These are phyloP conservation scores for Trichonephila clavipes DNA, from an alignment of 1,140 invertebrate genomes.

Conservation along the genomic window DNA sequence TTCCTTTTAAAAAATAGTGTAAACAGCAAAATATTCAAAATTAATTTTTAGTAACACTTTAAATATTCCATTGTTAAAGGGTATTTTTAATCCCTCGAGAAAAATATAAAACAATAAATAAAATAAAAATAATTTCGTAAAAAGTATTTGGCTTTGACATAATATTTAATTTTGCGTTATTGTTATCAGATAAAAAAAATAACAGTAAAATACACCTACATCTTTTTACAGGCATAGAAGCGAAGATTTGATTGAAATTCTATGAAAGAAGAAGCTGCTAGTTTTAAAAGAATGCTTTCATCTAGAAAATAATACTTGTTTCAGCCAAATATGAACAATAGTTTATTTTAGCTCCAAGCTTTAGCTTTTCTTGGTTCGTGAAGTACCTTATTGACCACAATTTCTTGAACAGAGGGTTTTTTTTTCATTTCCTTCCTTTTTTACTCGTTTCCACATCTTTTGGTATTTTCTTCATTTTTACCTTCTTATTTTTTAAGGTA, in stretches of 20 bases:
- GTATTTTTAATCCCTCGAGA: no score
- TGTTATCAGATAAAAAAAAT: neutral
- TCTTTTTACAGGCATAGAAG: neutral
- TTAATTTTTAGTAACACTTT: no score
- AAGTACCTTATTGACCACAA: conserved; percentile 15
- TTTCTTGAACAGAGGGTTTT: neutral
- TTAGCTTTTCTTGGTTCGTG: neutral
- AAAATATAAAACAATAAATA: no score
- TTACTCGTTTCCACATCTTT: neutral
- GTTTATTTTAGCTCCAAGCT: conserved; percentile 25
- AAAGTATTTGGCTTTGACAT: neutral
- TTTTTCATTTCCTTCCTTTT: neutral
- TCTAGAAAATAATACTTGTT: neutral
- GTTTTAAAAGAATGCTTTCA: neutral
- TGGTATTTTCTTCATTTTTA: neutral
- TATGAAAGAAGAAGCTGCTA: neutral
- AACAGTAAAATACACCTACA: no score
- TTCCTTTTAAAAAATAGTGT: no score
- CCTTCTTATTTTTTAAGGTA: neutral
- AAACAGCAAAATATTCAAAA: no score
- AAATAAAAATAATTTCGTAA: no score
- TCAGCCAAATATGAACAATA: conserved; percentile 30
- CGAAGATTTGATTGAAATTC: conserved; percentile 6
- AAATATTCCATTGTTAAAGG: no score
- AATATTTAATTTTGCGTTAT: neutral